Percentiles rank a stretch among this genome's conserved stretches.
These are phyloP conservation scores for Camelus dromedarius DNA, from an alignment of 2,113 vertebrate genomes.

Conservation along the genomic window DNA sequence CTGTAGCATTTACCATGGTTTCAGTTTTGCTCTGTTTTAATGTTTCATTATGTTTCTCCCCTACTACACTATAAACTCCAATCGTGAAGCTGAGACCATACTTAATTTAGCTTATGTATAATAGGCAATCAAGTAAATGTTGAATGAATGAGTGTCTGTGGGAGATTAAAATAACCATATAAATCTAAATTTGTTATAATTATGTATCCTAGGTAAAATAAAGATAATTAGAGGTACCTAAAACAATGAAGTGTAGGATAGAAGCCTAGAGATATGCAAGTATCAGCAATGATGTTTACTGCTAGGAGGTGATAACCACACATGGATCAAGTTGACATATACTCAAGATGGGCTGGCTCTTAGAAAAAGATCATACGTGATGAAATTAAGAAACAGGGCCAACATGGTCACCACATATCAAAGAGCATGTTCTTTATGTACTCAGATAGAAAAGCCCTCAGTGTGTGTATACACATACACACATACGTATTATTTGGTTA, in stretches of 20 bases:
- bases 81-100: not conserved
- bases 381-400: slow-evolving; percentile 31
- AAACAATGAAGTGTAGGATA: not conserved
- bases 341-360: not conserved
- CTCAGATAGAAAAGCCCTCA: not conserved
- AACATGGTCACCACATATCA: not conserved
- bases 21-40: not conserved
- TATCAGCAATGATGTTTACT: not conserved
- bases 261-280: slow-evolving; percentile 7
- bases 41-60: slow-evolving; percentile 12
- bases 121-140: not conserved
- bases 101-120: not conserved
- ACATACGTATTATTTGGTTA: not conserved
- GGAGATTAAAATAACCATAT: not conserved
- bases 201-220: not conserved
- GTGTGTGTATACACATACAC: not conserved
- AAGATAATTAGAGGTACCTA: not conserved
- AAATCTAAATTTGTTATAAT: slow-evolving; percentile 12
- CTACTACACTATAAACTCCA: not conserved
- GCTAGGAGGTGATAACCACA: not conserved
- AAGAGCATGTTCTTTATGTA: not conserved
- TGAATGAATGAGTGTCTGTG: not conserved
- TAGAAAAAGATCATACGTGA: not conserved
- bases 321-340: not conserved
- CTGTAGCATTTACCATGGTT: not conserved